phyloP scores from a whole-genome alignment of 2,797 vertebrate species.

The Chaenodraco wilsoni region DNA sequence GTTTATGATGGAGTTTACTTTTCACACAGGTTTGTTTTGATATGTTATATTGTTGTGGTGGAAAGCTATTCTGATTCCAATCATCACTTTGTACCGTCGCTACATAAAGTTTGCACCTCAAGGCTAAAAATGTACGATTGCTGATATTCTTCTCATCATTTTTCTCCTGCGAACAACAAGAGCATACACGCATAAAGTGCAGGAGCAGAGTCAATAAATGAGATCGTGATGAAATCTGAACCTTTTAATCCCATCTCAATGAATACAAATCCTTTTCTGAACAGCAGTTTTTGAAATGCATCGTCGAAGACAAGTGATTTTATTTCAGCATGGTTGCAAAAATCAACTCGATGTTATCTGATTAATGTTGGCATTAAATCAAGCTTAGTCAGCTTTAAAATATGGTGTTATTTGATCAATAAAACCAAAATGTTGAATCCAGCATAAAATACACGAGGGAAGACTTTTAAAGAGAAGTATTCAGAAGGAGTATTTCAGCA shows the following conservation, averaged over 20 bases:
- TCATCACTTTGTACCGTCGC: conserved; percentile 5
- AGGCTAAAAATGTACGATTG: conserved; percentile 16
- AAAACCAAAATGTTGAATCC: neutral
- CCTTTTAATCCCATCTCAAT: neutral
- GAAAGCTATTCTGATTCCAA: conserved; percentile 26
- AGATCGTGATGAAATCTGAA: conserved; percentile 8
- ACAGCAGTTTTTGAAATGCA: neutral
- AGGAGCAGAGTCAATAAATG: neutral
- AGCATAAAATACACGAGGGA: neutral
- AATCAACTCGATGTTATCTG: neutral
- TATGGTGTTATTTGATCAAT: neutral
- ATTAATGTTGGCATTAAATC: neutral
- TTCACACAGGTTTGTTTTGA: neutral
- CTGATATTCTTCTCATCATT: conserved; percentile 12
- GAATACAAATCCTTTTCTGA: neutral
- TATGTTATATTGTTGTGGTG: conserved; percentile 4
- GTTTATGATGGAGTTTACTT: neutral
- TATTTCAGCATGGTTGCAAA: neutral
- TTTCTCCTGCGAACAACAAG: conserved; percentile 1
- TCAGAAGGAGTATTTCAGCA: conserved; percentile 3
- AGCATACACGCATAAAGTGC: neutral
- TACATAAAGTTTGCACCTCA: conserved; percentile 11
- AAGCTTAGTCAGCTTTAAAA: neutral
- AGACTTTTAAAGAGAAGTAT: neutral
- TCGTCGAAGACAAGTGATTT: neutral